phyloP scores from a whole-genome alignment of 2,797 vertebrate genomes.

The Malurus splendens region DNA sequence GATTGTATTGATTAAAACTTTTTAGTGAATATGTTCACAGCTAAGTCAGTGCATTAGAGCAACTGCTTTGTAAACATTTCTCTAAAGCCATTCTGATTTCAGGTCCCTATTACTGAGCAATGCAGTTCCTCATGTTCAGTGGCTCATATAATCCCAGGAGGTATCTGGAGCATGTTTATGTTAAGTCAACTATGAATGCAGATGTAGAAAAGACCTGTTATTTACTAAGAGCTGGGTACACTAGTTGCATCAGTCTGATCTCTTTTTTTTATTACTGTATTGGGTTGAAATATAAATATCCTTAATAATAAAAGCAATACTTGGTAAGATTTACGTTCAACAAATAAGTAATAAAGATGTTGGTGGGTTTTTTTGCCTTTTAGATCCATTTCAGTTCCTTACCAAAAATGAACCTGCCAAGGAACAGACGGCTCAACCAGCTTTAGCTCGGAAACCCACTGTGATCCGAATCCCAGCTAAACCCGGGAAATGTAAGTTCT shows the following conservation, averaged over 20 bases:
- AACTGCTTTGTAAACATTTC: neutral
- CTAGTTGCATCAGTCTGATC: slow-evolving; percentile 43
- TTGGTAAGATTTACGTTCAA: slow-evolving; percentile 25
- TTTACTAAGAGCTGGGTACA: slow-evolving; percentile 30
- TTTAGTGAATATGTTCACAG: neutral
- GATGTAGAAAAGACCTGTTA: slow-evolving; percentile 28
- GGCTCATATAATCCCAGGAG: slow-evolving; percentile 15
- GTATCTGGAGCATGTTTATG: slow-evolving; percentile 34
- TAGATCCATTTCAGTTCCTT: slow-evolving; percentile 76
- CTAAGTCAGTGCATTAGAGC: neutral
- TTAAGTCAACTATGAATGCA: slow-evolving; percentile 20
- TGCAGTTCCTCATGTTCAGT: slow-evolving; percentile 20
- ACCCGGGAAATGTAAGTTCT: slow-evolving; percentile 69
- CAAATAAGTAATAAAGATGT: slow-evolving; percentile 46
- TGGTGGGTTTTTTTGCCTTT: slow-evolving; percentile 22
- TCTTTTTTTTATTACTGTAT: slow-evolving; percentile 27
- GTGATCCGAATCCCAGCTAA: slow-evolving; percentile 90
- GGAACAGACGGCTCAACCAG: slow-evolving; percentile 52
- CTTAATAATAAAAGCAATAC: slow-evolving; percentile 46
- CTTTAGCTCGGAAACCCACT: slow-evolving; percentile 81
- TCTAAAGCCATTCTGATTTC: neutral
- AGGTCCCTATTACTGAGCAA: slow-evolving; percentile 5
- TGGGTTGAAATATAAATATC: slow-evolving; percentile 28
- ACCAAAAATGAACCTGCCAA: slow-evolving; percentile 66
- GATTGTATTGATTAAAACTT: neutral